Percentiles rank a stretch among this genome's conserved stretches.
phyloP scores from a whole-genome alignment of 2,888 invertebrate genomes.

The Sinopyrophorus schimmeli region DNA sequence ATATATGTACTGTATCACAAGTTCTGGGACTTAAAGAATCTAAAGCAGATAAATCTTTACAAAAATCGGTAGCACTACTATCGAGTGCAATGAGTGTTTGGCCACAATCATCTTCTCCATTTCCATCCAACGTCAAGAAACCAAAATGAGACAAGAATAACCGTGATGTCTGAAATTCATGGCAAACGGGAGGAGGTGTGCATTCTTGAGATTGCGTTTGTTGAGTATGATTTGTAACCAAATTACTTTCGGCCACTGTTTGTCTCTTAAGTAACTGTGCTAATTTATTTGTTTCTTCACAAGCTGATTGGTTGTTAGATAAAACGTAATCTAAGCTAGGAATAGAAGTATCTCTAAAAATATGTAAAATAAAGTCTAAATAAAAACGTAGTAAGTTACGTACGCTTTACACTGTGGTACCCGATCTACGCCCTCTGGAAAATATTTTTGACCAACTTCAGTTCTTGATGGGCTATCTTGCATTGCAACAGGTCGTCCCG shows the following conservation, averaged over 20 bases:
- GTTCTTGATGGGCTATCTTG: slow-evolving; percentile 69
- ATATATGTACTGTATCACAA: slow-evolving; percentile 90
- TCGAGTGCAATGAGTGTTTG: slow-evolving; percentile 74
- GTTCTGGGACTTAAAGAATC: slow-evolving; percentile 88
- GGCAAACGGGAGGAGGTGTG: slow-evolving; percentile 77
- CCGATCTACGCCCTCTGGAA: slow-evolving; percentile 78
- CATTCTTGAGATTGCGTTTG: slow-evolving; percentile 69
- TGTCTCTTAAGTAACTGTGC: slow-evolving; percentile 75
- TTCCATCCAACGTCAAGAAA: slow-evolving; percentile 68
- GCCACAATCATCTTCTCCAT: slow-evolving; percentile 53
- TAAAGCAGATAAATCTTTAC: slow-evolving; percentile 75
- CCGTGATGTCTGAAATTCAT: slow-evolving; percentile 94
- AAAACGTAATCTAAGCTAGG: slow-evolving; percentile 82
- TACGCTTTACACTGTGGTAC: slow-evolving; percentile 82
- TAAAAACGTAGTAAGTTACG: slow-evolving; percentile 47
- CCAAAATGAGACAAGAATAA: slow-evolving; percentile 96
- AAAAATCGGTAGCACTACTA: slow-evolving; percentile 70
- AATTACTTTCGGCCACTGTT: slow-evolving; percentile 54
- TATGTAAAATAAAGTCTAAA: neutral
- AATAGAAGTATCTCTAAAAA: slow-evolving; percentile 83
- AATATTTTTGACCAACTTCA: slow-evolving; percentile 73
- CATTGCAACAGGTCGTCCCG: slow-evolving; percentile 76
- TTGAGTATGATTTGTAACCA: slow-evolving; percentile 41
- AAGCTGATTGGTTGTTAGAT: slow-evolving; percentile 57
- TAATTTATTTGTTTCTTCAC: slow-evolving; percentile 64